phyloP scores from a whole-genome alignment of 2,888 invertebrate genomes.

The Drosophila picticornis region DNA sequence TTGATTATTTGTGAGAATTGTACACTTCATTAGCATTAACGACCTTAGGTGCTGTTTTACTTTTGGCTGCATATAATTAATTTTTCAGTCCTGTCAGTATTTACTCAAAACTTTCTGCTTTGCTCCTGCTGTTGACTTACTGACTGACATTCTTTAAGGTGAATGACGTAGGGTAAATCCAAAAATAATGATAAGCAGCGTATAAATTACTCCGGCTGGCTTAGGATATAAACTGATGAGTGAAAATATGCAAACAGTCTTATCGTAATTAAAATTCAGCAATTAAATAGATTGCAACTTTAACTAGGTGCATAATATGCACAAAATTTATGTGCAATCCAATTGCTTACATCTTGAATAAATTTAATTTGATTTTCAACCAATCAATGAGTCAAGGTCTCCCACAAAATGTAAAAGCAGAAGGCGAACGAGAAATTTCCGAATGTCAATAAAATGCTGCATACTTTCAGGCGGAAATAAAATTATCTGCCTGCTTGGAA shows the following conservation, averaged over 20 bases:
- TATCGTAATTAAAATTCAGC: constrained; percentile 4
- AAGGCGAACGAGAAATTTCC: background rate
- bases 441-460: background rate
- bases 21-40: background rate
- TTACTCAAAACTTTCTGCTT: background rate
- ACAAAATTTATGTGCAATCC: background rate
- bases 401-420: background rate
- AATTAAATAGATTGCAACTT: constrained; percentile 9
- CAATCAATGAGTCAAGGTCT: background rate
- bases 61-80: constrained; percentile 1
- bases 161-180: constrained; percentile 23
- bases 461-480: background rate
- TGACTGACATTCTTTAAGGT: constrained; percentile 6
- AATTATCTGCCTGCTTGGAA: background rate
- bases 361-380: background rate
- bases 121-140: background rate
- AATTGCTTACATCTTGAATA: background rate
- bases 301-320: background rate
- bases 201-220: background rate
- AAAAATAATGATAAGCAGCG: constrained; percentile 22
- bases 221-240: background rate
- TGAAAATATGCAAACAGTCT: constrained; percentile 19
- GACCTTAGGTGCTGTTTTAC: constrained; percentile 3
- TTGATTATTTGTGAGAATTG: background rate
- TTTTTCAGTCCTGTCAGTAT: background rate